phyloP scores from a whole-genome alignment of 2,113 vertebrate species.

The Patagioenas fasciata region DNA sequence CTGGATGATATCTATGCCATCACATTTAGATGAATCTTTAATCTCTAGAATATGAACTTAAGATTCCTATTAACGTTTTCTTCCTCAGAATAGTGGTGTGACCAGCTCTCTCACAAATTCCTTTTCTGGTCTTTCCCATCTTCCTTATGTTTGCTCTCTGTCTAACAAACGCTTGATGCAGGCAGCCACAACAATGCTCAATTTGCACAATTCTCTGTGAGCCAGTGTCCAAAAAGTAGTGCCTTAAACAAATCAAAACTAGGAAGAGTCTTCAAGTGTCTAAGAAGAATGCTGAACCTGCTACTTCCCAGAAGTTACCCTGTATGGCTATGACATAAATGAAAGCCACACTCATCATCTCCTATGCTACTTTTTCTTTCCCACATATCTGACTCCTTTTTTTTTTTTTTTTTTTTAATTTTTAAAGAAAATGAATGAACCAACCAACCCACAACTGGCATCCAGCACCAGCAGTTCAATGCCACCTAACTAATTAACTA shows the following conservation, averaged over 20 bases:
- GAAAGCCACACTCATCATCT: background rate
- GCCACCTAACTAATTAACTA: background rate
- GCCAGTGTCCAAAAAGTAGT: background rate
- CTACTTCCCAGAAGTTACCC: background rate
- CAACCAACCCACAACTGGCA: background rate
- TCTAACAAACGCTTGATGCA: background rate
- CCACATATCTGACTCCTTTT: rapidly evolving
- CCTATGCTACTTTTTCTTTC: background rate
- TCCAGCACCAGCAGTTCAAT: background rate
- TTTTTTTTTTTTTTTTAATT: background rate
- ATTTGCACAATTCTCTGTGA: background rate
- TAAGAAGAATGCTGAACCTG: background rate
- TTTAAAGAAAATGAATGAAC: background rate
- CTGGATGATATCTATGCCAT: background rate
- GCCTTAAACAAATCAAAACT: background rate
- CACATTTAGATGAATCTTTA: background rate
- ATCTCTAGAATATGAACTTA: background rate
- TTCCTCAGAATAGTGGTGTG: background rate
- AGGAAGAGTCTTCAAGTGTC: background rate
- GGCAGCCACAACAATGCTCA: background rate
- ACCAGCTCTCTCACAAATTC: background rate
- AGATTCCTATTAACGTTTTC: background rate
- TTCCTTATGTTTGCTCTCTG: background rate
- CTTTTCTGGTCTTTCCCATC: background rate
- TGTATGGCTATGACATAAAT: background rate